Evolutionary conservation across 2,113 vertebrate genomes (phyloP).

Genomic region (Sphaerodactylus townsendi): DNA sequence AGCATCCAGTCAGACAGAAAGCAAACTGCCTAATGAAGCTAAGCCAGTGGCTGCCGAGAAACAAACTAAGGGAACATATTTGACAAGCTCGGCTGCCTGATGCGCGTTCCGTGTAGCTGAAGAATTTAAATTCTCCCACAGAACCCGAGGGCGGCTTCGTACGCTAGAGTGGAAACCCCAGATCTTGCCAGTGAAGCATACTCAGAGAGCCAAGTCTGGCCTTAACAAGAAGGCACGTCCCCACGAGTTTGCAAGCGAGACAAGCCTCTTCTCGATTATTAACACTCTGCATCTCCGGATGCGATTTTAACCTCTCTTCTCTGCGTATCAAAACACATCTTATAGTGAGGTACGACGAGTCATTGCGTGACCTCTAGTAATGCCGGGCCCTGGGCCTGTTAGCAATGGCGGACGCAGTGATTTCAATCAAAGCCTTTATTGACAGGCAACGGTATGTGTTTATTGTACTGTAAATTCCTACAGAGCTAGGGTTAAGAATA

Average conservation of each 20-base stretch:
- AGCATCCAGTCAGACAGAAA: neutral
- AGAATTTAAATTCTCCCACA: neutral
- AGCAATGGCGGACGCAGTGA: no score
- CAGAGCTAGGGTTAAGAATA: no score
- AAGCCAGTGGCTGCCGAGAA: neutral
- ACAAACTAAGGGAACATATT: neutral
- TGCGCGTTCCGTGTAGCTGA: neutral
- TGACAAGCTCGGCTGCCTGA: neutral
- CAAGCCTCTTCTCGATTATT: neutral
- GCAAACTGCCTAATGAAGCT: neutral
- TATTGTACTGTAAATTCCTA: no score
- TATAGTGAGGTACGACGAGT: no score
- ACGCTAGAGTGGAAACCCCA: neutral
- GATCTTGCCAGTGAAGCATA: neutral
- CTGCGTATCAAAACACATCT: no score
- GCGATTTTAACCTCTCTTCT: neutral
- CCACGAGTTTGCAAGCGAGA: neutral
- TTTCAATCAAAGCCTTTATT: no score
- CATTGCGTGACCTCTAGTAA: no score
- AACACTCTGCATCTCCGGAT: neutral
- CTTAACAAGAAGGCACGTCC: no score
- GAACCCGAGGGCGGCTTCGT: neutral
- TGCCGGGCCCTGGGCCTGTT: no score
- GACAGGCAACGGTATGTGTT: no score
- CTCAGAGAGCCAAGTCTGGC: neutral